Base-by-base conservation (phyloP, 2,888 invertebrate species). In the Cyrtodaria siliqua region DNA sequence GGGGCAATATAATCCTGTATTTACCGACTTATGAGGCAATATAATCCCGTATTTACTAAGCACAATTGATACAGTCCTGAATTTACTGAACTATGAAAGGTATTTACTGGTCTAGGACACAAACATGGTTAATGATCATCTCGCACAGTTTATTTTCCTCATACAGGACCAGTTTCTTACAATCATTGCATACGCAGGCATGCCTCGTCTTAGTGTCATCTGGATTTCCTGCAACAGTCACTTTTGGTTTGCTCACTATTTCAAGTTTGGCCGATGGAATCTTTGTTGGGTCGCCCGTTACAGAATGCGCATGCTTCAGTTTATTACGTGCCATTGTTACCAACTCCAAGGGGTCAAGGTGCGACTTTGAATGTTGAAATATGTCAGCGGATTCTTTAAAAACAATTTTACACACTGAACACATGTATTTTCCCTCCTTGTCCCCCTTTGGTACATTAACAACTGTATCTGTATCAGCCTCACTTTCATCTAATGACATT, bases 261-360 rank as follows among this genome's bases (percentile, higher is more conserved):
- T 33, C 33, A 33, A 12, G 4, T 33, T 33, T 12, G 4, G 33
- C 12, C 6, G 33, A 33, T 8, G 33, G 33, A 16, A 44, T 44
- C 23, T 62, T 62, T 8, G 52, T 49, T 33, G 62, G 62, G 40
- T 62, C 52, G 23, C 62, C 62, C n/a, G 62, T 62, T 1, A 62
- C 62, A 6, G 49, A 26, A 4, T 3, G 50, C 4, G 62, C 62
- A 40, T 62, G n/a, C 29, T 62, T 62, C 33, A 29, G 18, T 24
- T 52, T 62, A 4, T 49, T 24, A 23, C n/a, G n/a, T 16, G 52
- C 52, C 18, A 52, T 26, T 8, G 38, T 20, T 4, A 23, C 38
- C n/a, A 62, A 49, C n/a, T 62, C 50, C 12, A 16, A 20, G 12
- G 29, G 33, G 23, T 44, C 50, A 18, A 62, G 62, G 33, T 62